Evolutionary conservation across 2,888 invertebrate genomes (phyloP).

Genomic region (Caradrina clavipalpis): DNA sequence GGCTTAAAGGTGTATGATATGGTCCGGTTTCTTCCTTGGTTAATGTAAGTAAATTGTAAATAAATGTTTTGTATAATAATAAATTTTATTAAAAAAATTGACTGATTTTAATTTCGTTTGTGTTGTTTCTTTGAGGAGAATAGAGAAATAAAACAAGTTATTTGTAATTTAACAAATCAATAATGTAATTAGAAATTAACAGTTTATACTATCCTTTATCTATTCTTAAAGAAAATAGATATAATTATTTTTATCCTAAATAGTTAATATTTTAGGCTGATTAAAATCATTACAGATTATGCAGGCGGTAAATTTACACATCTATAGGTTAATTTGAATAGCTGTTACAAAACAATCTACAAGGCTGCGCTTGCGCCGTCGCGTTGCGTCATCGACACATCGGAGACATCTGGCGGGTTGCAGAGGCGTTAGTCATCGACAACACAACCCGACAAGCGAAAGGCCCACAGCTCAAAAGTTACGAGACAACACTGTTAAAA

Average conservation of each 20-base stretch:
- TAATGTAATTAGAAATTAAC: conserved; percentile 89
- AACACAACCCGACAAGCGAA: conserved; percentile 28
- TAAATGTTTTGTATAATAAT: conserved; percentile 33
- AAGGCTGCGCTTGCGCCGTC: conserved; percentile 51
- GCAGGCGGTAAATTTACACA: conserved; percentile 84
- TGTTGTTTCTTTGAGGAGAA: neutral
- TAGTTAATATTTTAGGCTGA: conserved; percentile 82
- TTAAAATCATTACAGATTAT: conserved; percentile 79
- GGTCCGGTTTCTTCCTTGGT: conserved; percentile 51
- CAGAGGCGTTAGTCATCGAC: conserved; percentile 52
- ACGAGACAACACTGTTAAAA: conserved; percentile 77
- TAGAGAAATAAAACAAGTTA: conserved; percentile 72
- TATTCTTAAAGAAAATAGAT: conserved; percentile 87
- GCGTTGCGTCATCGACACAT: conserved; percentile 35
- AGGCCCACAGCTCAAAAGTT: conserved; percentile 45
- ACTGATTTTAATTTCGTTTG: neutral
- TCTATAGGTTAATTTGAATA: conserved; percentile 76
- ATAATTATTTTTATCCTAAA: conserved; percentile 75
- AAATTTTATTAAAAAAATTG: conserved; percentile 19
- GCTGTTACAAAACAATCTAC: conserved; percentile 80
- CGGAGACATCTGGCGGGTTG: conserved; percentile 21
- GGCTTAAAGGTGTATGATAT: conserved; percentile 25
- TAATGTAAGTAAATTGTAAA: conserved; percentile 46
- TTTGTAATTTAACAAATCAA: conserved; percentile 86
- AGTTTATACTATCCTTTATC: conserved; percentile 81